Evolutionary conservation across 2,888 invertebrate genomes (phyloP).

Genomic region (Drosophila stalkeri): DNA sequence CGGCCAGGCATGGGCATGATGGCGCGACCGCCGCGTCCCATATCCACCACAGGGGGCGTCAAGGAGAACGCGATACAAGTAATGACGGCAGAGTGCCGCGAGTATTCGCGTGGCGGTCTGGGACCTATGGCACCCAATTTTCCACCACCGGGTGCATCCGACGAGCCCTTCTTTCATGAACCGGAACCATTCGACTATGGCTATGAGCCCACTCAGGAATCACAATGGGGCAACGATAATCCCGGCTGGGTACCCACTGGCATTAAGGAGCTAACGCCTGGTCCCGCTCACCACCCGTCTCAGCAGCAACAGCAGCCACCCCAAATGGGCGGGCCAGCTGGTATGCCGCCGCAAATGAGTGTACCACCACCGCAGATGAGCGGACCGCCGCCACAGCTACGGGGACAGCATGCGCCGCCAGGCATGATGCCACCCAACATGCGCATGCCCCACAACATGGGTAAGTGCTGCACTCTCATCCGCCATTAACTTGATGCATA

Average conservation of each 20-base stretch:
- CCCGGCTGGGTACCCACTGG: conserved; percentile 88
- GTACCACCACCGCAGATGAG: conserved; percentile 77
- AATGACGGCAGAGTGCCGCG: conserved; percentile 95
- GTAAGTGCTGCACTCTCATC: conserved; percentile 43
- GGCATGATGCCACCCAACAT: conserved; percentile 78
- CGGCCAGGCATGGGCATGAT: conserved; percentile 70
- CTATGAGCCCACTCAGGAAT: conserved; percentile 91
- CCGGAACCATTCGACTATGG: conserved; percentile 86
- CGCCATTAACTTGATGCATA: not conserved
- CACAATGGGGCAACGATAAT: conserved; percentile 88
- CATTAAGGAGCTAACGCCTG: conserved; percentile 90
- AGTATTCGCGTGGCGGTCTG: conserved; percentile 90
- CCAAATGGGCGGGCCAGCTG: conserved; percentile 67
- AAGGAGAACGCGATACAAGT: conserved; percentile 95
- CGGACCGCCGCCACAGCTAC: conserved; percentile 78
- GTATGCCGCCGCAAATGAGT: conserved; percentile 65
- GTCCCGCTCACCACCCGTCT: conserved; percentile 84
- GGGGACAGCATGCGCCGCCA: conserved; percentile 58
- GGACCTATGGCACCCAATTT: conserved; percentile 85
- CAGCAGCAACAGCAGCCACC: conserved; percentile 78
- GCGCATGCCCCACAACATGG: conserved; percentile 72
- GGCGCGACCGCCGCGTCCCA: conserved; percentile 78
- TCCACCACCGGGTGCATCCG: conserved; percentile 80
- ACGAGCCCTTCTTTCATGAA: conserved; percentile 85
- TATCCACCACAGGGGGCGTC: conserved; percentile 64